These are phyloP conservation scores for Hydrocynus forskahlii DNA, from an alignment of 2,797 vertebrate species.

Conservation along the genomic window DNA sequence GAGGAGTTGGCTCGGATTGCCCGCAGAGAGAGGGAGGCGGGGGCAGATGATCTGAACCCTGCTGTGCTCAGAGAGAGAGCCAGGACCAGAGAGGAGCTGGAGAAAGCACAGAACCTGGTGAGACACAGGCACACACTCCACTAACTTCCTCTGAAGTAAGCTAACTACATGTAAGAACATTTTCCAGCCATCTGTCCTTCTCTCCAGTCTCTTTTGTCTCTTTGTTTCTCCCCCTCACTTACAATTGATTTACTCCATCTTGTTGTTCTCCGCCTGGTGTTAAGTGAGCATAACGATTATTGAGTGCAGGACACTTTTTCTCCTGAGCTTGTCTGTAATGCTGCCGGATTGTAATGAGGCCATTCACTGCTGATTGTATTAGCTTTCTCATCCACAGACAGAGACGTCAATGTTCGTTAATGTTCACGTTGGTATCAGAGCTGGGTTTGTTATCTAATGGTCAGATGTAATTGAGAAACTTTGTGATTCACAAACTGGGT, in stretches of 20 bases:
- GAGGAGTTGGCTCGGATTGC: constrained; percentile 82
- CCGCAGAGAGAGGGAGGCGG: constrained; percentile 80
- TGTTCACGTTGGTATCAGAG: constrained; percentile 31
- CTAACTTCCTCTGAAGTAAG: constrained; percentile 15
- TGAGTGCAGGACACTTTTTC: constrained; percentile 45
- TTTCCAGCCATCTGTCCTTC: constrained; percentile 45
- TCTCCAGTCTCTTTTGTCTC: constrained; percentile 14
- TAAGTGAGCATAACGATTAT: constrained; percentile 60
- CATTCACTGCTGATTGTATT: constrained; percentile 53
- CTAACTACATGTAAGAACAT: constrained; percentile 22
- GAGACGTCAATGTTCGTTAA: constrained; percentile 50
- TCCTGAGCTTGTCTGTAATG: constrained; percentile 56
- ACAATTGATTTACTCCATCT: constrained; percentile 46
- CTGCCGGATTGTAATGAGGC: constrained; percentile 58
- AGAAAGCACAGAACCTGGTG: constrained; percentile 80
- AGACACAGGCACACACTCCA: constrained; percentile 63
- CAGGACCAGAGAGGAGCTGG: constrained; percentile 68
- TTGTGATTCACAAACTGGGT: constrained; percentile 6
- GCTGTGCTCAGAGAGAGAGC: constrained; percentile 62
- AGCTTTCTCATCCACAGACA: constrained; percentile 47
- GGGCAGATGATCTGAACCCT: constrained; percentile 59
- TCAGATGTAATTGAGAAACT: constrained; percentile 37
- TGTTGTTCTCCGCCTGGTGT: constrained; percentile 36
- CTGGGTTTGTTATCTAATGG: constrained; percentile 23
- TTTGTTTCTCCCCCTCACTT: constrained; percentile 16